Percentiles rank a stretch among this genome's conserved stretches.
phyloP scores from a whole-genome alignment of 1,140 invertebrate species.

The Psix sp. region DNA sequence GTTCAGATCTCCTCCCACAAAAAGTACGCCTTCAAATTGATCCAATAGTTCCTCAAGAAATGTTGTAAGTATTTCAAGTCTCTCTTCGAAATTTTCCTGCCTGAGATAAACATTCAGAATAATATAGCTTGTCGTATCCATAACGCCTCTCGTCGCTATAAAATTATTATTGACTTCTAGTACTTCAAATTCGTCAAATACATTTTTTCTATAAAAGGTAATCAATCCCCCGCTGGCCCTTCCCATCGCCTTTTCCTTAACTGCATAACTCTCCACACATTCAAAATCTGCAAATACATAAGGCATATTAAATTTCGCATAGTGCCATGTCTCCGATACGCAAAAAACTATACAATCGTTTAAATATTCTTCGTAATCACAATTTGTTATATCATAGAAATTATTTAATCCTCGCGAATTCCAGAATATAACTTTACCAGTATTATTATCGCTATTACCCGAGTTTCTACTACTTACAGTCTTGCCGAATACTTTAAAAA shows the following conservation, averaged over 20 bases:
- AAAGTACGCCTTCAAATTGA: too few relatives aligned
- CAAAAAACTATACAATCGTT: background rate
- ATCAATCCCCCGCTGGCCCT: slow-evolving; percentile 8
- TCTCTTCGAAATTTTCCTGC: slow-evolving; percentile 8
- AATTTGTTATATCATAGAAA: too few relatives aligned
- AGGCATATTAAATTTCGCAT: slow-evolving; percentile 8
- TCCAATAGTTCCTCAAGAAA: too few relatives aligned
- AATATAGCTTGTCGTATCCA: background rate
- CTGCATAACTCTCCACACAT: background rate
- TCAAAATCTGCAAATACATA: background rate
- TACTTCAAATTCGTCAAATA: background rate
- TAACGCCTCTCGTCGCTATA: slow-evolving; percentile 14
- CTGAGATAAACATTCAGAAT: slow-evolving; percentile 14
- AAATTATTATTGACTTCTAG: slow-evolving; percentile 1
- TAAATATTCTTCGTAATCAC: too few relatives aligned
- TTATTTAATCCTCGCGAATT: too few relatives aligned
- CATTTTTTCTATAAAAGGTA: background rate
- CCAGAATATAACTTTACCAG: too few relatives aligned
- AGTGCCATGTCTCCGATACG: background rate
- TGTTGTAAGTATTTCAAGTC: background rate
- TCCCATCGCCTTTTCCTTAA: background rate
- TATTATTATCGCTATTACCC: too few relatives aligned
- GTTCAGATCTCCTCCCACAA: too few relatives aligned
- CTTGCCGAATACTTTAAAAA: too few relatives aligned
- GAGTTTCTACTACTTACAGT: too few relatives aligned